These are phyloP conservation scores for Aurelia sp. DNA, from an alignment of 30 jellyfish, hydroid and myxozoan species.

Conservation along the genomic window DNA sequence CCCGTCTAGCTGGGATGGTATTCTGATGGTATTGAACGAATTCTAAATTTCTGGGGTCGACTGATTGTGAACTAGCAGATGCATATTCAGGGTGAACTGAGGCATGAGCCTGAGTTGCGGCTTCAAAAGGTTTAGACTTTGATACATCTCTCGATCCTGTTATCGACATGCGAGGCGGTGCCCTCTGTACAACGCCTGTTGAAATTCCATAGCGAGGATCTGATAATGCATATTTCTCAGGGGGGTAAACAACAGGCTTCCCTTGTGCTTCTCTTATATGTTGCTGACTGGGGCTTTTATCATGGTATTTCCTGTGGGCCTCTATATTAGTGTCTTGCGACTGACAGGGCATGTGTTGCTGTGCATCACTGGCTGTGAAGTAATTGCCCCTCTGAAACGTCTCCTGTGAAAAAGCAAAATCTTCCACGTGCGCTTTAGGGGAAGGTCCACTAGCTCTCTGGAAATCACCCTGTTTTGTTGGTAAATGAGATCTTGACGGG, in stretches of 20 bases:
- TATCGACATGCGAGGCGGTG: slow-evolving; percentile 67
- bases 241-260: background rate
- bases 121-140: background rate
- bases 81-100: background rate
- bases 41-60: background rate
- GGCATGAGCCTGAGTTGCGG: background rate
- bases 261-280: background rate
- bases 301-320: background rate
- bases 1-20: slow-evolving; percentile 7
- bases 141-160: slow-evolving; percentile 24
- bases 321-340: background rate
- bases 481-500: background rate
- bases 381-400: background rate
- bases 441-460: background rate
- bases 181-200: slow-evolving; percentile 55
- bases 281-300: background rate
- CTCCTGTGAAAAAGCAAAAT: background rate
- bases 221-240: background rate
- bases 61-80: background rate
- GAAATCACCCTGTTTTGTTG: background rate
- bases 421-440: background rate
- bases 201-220: slow-evolving; percentile 61
- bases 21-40: background rate
- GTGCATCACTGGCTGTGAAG: background rate
- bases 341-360: background rate